Base-by-base conservation (phyloP, 2,113 vertebrate genomes). In the Indri indri region DNA sequence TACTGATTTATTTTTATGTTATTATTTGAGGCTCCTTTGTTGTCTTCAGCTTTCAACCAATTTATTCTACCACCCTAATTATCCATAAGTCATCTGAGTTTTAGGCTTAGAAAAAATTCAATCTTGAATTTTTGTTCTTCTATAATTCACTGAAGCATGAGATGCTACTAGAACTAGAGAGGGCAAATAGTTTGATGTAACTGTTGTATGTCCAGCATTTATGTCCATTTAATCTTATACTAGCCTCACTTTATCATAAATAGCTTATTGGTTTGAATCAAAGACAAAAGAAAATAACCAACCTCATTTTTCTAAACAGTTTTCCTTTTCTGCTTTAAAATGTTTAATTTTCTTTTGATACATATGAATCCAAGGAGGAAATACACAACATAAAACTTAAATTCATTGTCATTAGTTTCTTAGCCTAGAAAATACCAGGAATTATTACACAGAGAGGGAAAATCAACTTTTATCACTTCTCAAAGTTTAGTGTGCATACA, bases 281-380 rank as follows among this genome's bases (percentile, higher is more conserved):
- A 92, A 94, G 97, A 96, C 25, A 88, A 9, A 47, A 34, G 25
- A 94, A 95, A 77, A 37, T 77, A 90, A 93, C 18, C 88, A 40
- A 74, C 3, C 40, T 71, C 73, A 96, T 97, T 96, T 98, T 52
- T 96, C 92, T 98, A 79, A 97, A 97, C 12, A 97, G 34, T 45
- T 88, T 97, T 96, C 16, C 7, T 52, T 88, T 98, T 96, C 7
- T 79, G 13, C 11, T 96, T 95, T 96, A 93, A 98, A 96, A 8
- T 87, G 90, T 97, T 98, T 97, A 68, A 94, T 94, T 97, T 98
- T 94, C 65, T 54, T 95, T 93, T 92, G 68, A 97, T 79, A 97
- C 91, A 13, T 59, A 87, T 40, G 32, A 59, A 88, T 25, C 42
- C 52, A 54, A 96, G 40, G 8, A 94, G 37, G 89, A 96, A 87